Evolutionary conservation across 2,113 vertebrate species (phyloP).

Genomic region (Harpagus bidentatus): DNA sequence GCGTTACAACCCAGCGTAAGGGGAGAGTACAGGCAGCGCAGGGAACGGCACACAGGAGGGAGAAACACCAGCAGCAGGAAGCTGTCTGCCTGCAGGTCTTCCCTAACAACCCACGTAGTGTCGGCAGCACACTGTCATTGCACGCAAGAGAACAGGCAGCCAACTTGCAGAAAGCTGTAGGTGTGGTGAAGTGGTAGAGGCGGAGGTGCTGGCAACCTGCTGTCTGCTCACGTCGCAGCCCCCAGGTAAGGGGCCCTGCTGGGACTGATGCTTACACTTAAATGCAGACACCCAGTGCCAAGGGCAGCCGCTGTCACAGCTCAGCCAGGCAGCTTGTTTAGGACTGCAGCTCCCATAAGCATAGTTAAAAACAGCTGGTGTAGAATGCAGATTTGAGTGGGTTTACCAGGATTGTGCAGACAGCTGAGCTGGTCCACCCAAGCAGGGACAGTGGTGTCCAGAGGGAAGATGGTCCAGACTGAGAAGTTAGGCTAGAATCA

Average conservation of each 20-base stretch:
- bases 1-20: rapidly evolving
- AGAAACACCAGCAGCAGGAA: background rate
- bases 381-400: background rate
- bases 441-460: background rate
- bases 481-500: background rate
- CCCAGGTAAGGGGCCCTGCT: background rate
- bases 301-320: rapidly evolving
- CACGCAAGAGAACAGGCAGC: rapidly evolving
- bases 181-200: background rate
- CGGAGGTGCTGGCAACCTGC: background rate
- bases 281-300: background rate
- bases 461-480: background rate
- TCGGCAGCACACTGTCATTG: rapidly evolving
- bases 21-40: background rate
- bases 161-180: background rate
- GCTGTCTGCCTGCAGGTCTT: background rate
- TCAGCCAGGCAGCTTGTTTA: background rate
- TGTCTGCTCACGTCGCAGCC: background rate
- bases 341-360: background rate
- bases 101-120: rapidly evolving
- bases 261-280: background rate
- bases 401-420: background rate
- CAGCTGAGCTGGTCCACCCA: background rate
- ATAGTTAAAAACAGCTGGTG: background rate
- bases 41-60: background rate